Percentiles rank a stretch among this genome's conserved stretches.
These are phyloP conservation scores for Crepidodera aurea DNA, from an alignment of 2,888 invertebrate species.

Conservation along the genomic window DNA sequence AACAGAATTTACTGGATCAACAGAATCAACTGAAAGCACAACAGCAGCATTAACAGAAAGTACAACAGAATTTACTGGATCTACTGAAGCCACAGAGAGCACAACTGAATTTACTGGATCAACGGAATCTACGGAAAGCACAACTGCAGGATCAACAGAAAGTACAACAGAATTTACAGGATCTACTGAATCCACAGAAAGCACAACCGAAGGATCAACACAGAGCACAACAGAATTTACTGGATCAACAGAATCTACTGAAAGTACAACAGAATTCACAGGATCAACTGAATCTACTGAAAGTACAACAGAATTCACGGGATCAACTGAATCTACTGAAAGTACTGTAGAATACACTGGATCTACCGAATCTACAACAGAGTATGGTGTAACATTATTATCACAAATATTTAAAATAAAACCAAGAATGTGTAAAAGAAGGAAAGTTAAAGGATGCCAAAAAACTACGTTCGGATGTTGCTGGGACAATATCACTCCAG, in stretches of 20 bases:
- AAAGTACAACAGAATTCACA: slow-evolving; percentile 32
- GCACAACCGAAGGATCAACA: slow-evolving; percentile 32
- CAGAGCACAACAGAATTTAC: slow-evolving; percentile 33
- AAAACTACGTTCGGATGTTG: slow-evolving; percentile 83
- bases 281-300: slow-evolving; percentile 32
- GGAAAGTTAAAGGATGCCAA: slow-evolving; percentile 68
- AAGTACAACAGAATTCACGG: slow-evolving; percentile 38
- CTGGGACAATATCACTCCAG: slow-evolving; percentile 77
- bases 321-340: slow-evolving; percentile 23
- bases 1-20: slow-evolving; percentile 2
- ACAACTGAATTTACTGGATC: slow-evolving; percentile 21
- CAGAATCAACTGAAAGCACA: slow-evolving; percentile 40
- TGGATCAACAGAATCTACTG: slow-evolving; percentile 31
- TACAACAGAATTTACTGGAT: slow-evolving; percentile 22
- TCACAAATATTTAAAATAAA: slow-evolving; percentile 63
- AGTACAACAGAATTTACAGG: slow-evolving; percentile 40
- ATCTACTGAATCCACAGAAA: slow-evolving; percentile 31
- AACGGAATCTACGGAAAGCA: slow-evolving; percentile 32
- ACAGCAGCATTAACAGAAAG: slow-evolving; percentile 30
- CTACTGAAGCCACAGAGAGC: slow-evolving; percentile 27
- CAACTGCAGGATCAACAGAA: slow-evolving; percentile 26
- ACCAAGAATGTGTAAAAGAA: slow-evolving; percentile 67
- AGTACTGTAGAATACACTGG: slow-evolving; percentile 23
- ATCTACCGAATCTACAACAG: slow-evolving; percentile 35
- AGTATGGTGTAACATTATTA: too few relatives aligned